Evolutionary conservation across 2,113 vertebrate genomes (phyloP), one percentile per base, ranked within the genome.

Genomic region (Oreochromis niloticus): DNA sequence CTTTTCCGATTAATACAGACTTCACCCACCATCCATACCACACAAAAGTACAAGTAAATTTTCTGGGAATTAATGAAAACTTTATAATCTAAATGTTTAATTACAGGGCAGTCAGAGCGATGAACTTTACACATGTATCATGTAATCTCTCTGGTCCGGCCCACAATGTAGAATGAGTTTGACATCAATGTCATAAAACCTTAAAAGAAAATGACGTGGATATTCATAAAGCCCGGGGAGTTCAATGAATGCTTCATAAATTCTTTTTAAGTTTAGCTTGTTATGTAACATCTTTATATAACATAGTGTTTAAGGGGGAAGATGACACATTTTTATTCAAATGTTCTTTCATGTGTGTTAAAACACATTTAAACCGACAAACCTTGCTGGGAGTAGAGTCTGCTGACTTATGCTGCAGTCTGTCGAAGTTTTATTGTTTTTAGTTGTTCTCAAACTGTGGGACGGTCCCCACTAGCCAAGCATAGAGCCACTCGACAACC

Each of bases 1-100:
- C 19, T 22, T 66, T 39, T 66, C 32, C 0, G 0, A 66, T 66
- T 39, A n/a, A 66, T 1, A 0, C 19, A 66, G 34, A 39, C 17
- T 66, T 12, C 6, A 39, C 19, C 34, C 61, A n/a, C 34, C 34
- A 66, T 1, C 34, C 34, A 39, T 39, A 66, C 61, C 61, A 66
- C 61, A 7, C 19, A 39, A 66, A 66, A 66, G 2, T 66, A 12
- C 17, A 66, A 39, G 0, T n/a, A 39, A 4, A 66, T 39, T 39
- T 66, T 39, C 34, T 22, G 19, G 34, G n/a, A 39, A 66, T 66
- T 66, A 39, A 39, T 22, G 10, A 66, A 66, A 39, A 39, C 34
- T 39, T 66, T 22, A 66, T 39, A 13, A 22, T 66, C 19, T 66
- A 13, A 66, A 66, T 66, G 19, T 39, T 66, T 39, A 39, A 12